These are phyloP conservation scores for Epinotia demarniana DNA, from an alignment of 2,888 invertebrate genomes.

Conservation along the genomic window DNA sequence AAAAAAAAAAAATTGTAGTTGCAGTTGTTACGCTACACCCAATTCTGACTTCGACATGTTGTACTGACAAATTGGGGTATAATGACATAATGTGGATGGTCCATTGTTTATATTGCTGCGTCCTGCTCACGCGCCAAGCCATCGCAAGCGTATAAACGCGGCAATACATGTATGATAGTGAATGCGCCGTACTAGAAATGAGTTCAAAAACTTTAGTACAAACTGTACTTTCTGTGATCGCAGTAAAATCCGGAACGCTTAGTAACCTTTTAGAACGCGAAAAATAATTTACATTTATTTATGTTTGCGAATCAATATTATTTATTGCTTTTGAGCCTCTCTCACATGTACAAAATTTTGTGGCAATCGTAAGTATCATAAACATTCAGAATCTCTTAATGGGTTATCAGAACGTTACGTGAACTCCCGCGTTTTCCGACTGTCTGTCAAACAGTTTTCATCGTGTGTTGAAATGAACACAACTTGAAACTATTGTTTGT, in stretches of 20 bases:
- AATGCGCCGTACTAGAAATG: not conserved
- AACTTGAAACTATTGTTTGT: slow-evolving; percentile 33
- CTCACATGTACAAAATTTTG: not conserved
- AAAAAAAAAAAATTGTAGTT: too few relatives aligned
- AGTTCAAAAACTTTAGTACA: not conserved
- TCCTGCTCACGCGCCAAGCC: too few relatives aligned
- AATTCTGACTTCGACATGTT: too few relatives aligned
- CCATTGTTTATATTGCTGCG: too few relatives aligned
- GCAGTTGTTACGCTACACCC: too few relatives aligned
- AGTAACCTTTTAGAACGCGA: too few relatives aligned
- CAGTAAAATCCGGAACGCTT: not conserved
- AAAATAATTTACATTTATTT: too few relatives aligned
- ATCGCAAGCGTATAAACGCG: too few relatives aligned
- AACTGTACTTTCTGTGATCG: not conserved
- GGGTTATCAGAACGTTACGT: slow-evolving; percentile 8
- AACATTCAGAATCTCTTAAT: not conserved
- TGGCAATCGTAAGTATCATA: not conserved
- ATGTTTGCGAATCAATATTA: too few relatives aligned
- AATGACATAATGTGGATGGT: too few relatives aligned
- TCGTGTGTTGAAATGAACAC: slow-evolving; percentile 54
- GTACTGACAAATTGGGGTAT: too few relatives aligned
- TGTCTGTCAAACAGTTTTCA: slow-evolving; percentile 61
- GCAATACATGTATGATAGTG: too few relatives aligned
- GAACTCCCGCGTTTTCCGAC: slow-evolving; percentile 72
- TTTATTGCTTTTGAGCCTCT: not conserved